A percentile compares a stretch with the other conserved stretches of the same genome.
phyloP scores from a whole-genome alignment of 2,797 vertebrate genomes.

The Monodelphis domestica region DNA sequence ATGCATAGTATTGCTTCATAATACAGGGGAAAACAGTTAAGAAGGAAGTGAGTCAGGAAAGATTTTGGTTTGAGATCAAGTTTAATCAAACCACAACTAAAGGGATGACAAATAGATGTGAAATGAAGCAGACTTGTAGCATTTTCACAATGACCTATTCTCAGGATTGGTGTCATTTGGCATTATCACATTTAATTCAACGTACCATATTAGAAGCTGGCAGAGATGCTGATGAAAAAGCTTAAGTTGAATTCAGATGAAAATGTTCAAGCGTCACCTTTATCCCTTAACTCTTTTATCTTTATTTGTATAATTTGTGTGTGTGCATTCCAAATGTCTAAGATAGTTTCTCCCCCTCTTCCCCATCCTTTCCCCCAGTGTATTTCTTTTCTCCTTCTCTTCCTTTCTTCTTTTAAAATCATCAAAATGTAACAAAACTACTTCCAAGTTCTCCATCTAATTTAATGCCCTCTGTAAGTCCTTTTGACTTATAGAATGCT shows the following conservation, averaged over 20 bases:
- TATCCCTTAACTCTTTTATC: background rate
- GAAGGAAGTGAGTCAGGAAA: background rate
- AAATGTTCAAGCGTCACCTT: background rate
- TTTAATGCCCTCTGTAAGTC: no score
- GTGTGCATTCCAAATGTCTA: background rate
- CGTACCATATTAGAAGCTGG: background rate
- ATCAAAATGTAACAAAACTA: no score
- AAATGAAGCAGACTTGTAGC: background rate
- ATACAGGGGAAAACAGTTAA: background rate
- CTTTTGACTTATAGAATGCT: no score
- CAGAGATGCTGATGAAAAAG: background rate
- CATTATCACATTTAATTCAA: background rate
- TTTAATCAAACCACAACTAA: background rate
- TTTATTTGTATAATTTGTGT: background rate
- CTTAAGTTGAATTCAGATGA: background rate
- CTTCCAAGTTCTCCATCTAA: no score
- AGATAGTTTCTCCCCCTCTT: background rate
- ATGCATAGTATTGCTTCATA: background rate
- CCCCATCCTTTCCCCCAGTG: no score
- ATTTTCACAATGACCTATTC: background rate
- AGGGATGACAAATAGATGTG: background rate
- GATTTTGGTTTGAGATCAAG: background rate
- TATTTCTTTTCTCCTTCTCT: no score
- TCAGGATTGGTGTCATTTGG: background rate
- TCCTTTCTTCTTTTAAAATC: no score